A percentile compares a stretch with the other conserved stretches of the same genome.
These are phyloP conservation scores for Hexactinellida sp. DNA, from an alignment of 37 sponge, comb jelly and placozoan genomes.

Conservation along the genomic window DNA sequence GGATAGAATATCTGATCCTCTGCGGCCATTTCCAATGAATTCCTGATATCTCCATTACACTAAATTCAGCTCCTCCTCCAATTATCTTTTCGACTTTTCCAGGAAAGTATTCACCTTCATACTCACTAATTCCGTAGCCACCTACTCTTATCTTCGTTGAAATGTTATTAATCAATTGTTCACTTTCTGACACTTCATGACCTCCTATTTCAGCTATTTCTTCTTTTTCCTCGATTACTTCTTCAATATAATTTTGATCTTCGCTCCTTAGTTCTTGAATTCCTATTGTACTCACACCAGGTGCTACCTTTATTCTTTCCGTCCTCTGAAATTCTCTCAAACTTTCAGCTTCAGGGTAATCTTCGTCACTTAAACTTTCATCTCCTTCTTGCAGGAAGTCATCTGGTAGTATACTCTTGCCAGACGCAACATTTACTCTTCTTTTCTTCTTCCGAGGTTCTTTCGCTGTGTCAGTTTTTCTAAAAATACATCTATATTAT, in stretches of 20 bases:
- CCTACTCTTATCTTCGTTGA: background rate
- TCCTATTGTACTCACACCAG: no score
- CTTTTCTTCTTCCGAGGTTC: background rate
- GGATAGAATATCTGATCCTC: constrained; percentile 24
- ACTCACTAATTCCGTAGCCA: background rate
- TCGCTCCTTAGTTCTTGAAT: no score
- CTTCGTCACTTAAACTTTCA: background rate
- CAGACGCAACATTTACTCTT: background rate
- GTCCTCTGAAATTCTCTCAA: no score
- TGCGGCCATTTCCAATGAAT: constrained; percentile 31
- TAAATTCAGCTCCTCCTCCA: constrained; percentile 19
- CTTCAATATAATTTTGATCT: no score
- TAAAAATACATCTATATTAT: background rate
- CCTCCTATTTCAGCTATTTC: background rate
- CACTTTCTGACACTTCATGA: background rate
- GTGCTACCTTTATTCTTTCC: no score
- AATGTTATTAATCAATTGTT: background rate
- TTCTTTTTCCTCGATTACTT: background rate
- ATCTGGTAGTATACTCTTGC: background rate
- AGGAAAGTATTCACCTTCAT: constrained; percentile 21
- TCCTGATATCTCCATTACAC: constrained; percentile 25
- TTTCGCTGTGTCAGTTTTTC: background rate
- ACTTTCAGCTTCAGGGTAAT: background rate
- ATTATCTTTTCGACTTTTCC: background rate
- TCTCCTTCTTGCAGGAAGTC: background rate